Conservation (phyloP, 2,113 vertebrate species). For the Erythrolamprus reginae region DNA sequence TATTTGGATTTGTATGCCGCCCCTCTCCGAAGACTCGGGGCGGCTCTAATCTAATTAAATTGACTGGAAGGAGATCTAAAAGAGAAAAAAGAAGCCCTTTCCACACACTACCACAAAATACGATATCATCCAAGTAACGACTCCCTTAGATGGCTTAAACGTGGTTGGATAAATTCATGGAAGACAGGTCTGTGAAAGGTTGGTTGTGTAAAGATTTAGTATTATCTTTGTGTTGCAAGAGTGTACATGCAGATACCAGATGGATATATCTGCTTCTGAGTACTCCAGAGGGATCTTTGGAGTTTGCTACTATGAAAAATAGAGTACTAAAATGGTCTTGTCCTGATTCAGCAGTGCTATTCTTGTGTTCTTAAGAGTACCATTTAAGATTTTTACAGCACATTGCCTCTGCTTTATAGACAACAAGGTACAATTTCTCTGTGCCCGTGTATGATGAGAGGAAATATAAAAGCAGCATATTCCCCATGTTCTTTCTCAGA, state of each 20-base stretch:
- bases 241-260: background rate
- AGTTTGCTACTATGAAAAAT: background rate
- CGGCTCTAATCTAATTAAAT: background rate
- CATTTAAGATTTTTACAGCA: background rate
- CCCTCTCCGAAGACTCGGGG: too few relatives aligned
- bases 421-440: background rate
- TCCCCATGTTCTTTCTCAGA: background rate
- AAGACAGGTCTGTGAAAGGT: background rate
- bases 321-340: background rate
- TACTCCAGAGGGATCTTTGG: background rate
- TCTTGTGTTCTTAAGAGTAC: background rate
- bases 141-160: background rate
- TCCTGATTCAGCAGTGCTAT: background rate
- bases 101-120: background rate
- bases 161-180: background rate
- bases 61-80: background rate
- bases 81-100: background rate
- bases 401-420: background rate
- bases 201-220: background rate
- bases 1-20: too few relatives aligned
- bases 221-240: background rate
- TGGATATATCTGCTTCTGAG: background rate
- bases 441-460: background rate
- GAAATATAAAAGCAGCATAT: background rate
- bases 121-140: background rate